Evolutionary conservation across 2,113 vertebrate genomes (phyloP), one percentile per base, ranked within the genome.

Genomic region (Ciconia maguari): DNA sequence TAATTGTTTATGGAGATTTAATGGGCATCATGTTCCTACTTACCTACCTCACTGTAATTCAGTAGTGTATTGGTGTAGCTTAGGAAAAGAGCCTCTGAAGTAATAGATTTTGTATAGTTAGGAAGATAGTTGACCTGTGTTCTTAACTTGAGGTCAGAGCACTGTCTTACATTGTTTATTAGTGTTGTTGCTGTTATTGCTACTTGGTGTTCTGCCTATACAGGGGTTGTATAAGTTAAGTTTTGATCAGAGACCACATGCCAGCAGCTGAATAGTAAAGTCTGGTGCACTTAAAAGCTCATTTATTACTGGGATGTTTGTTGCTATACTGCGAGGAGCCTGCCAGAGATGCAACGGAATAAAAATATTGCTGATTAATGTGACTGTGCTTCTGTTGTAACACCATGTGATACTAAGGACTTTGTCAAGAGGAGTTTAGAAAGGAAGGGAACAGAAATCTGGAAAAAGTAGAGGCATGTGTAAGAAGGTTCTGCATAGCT

Each of bases 1-100:
- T 94, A 91, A 96, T 97, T 96, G 91, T 96, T 97, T 92, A 91
- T 85, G 54, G 83, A 90, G 78, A 92, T 87, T 93, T 97, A 96
- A 96, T 94, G 82, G 62, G n/a, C 75, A 61, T 66, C 3, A 1
- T 58, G 89, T n/a, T 97, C 64, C 82, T 96, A 25, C 84, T 91
- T 96, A 66, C 54, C 49, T 74, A 48, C 38, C 69, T 89, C 19
- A 21, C 74, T 85, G 87, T 58, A 89, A 81, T 94, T 95, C 94
- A 81, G 64, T 29, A n/a, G 46, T 70, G 49, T 85, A 49, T 65
- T 58, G 49, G 64, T 25, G 44, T 38, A 85, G 44, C 42, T 78
- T 48, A 60, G 68, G 38, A 94, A 61, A 86, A 83, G 79, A 76
- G 29, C 14, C 36, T 62, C 75, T 54, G 60, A 91, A 90, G 64